A percentile compares a stretch with the other conserved stretches of the same genome.
phyloP scores from a whole-genome alignment of 1,140 invertebrate species.

The Leptoteleia sp. region DNA sequence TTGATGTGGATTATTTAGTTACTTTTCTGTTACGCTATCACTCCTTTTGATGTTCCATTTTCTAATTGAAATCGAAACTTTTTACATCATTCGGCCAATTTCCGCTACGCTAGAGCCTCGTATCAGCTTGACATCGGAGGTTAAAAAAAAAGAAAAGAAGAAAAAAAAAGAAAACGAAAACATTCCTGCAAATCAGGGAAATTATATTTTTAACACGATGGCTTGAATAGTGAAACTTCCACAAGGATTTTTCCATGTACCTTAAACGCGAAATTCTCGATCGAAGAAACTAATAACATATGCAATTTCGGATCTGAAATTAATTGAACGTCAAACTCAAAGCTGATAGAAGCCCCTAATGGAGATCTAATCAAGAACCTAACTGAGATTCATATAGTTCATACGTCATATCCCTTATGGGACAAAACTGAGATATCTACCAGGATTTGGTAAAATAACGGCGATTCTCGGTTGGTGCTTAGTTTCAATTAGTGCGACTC shows the following conservation, averaged over 20 bases:
- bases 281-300: background rate
- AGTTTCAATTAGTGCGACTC: slow-evolving; percentile 20
- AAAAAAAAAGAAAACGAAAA: too few relatives aligned
- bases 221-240: slow-evolving; percentile 2
- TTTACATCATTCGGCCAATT: slow-evolving; percentile 46
- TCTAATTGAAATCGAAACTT: slow-evolving; percentile 61
- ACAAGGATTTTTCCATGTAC: slow-evolving; percentile 7
- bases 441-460: slow-evolving; percentile 10
- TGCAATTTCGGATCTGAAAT: slow-evolving; percentile 1
- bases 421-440: slow-evolving; percentile 23
- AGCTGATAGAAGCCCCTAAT: slow-evolving; percentile 36
- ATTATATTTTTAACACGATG: background rate
- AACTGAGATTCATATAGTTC: slow-evolving; percentile 46
- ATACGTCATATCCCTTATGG: slow-evolving; percentile 24
- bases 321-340: slow-evolving; percentile 18
- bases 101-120: slow-evolving; percentile 35
- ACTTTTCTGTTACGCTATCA: slow-evolving; percentile 52
- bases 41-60: slow-evolving; percentile 61
- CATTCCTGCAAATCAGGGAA: too few relatives aligned
- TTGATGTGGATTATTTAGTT: slow-evolving; percentile 60
- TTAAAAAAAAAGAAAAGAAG: slow-evolving; percentile 11
- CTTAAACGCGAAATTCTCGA: background rate
- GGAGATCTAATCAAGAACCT: slow-evolving; percentile 31
- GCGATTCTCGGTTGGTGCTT: slow-evolving; percentile 14
- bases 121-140: slow-evolving; percentile 24